Percentiles rank a stretch among this genome's conserved stretches.
Conservation (phyloP, 1,140 invertebrate genomes). For the Euura saliciscinereae region DNA sequence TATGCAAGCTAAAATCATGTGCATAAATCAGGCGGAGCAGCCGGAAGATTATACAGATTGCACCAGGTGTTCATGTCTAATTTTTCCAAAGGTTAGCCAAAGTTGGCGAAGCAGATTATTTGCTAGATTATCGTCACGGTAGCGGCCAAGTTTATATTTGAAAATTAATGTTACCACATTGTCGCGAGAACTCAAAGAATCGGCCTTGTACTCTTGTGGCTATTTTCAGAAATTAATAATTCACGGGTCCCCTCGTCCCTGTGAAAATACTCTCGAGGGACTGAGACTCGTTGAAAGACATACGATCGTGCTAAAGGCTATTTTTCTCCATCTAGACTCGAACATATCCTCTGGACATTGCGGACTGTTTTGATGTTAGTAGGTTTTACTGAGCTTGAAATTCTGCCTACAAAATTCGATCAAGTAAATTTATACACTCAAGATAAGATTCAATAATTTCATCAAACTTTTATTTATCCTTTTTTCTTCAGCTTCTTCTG, state of each 20-base stretch:
- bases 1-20: too few relatives aligned
- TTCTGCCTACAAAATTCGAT: too few relatives aligned
- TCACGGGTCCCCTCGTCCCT: background rate
- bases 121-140: background rate
- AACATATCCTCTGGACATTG: background rate
- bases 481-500: too few relatives aligned
- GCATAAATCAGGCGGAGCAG: too few relatives aligned
- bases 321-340: background rate
- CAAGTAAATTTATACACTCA: too few relatives aligned
- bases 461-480: background rate
- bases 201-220: background rate
- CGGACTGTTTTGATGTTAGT: too few relatives aligned
- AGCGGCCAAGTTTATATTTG: slow-evolving; percentile 39
- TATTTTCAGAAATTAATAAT: slow-evolving; percentile 5
- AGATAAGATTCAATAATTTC: background rate
- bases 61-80: background rate
- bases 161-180: slow-evolving; percentile 27
- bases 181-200: slow-evolving; percentile 1
- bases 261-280: background rate
- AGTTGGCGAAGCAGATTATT: background rate
- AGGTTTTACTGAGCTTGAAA: too few relatives aligned
- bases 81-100: background rate
- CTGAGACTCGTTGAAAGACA: background rate
- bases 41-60: background rate
- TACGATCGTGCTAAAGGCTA: background rate